Evolutionary conservation across 2,888 invertebrate genomes (phyloP).

Genomic region (Cephus spinipes): DNA sequence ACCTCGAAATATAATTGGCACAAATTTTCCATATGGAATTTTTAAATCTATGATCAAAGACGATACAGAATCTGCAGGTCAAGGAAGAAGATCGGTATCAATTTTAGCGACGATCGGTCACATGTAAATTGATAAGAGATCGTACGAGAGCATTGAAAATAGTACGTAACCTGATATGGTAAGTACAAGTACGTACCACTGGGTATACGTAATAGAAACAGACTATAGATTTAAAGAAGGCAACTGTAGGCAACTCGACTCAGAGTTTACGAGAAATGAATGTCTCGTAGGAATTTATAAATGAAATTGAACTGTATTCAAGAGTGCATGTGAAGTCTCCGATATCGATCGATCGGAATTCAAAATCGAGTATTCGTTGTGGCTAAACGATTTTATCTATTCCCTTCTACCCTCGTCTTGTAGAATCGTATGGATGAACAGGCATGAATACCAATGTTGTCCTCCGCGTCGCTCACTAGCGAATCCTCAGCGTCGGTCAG

Average conservation of each 20-base stretch:
- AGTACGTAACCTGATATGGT: not conserved
- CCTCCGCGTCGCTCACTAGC: constrained; percentile 63
- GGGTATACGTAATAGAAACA: no score
- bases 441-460: constrained; percentile 60
- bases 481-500: constrained; percentile 63
- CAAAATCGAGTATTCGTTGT: not conserved
- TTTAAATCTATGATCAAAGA: not conserved
- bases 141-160: not conserved
- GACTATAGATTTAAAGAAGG: no score
- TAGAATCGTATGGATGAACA: constrained; percentile 45
- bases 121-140: not conserved
- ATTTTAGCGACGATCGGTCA: not conserved
- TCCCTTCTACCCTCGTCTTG: constrained; percentile 52
- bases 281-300: not conserved
- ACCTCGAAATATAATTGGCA: not conserved
- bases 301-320: not conserved
- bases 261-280: not conserved
- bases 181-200: no score
- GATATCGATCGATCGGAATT: not conserved
- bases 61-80: not conserved
- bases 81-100: not conserved
- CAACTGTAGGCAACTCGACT: not conserved
- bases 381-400: not conserved
- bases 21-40: not conserved
- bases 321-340: not conserved